Percentiles rank a stretch among this genome's conserved stretches.
Evolutionary conservation across 2,888 invertebrate species (phyloP).

Genomic region (Caenorhabditis auriculariae): DNA sequence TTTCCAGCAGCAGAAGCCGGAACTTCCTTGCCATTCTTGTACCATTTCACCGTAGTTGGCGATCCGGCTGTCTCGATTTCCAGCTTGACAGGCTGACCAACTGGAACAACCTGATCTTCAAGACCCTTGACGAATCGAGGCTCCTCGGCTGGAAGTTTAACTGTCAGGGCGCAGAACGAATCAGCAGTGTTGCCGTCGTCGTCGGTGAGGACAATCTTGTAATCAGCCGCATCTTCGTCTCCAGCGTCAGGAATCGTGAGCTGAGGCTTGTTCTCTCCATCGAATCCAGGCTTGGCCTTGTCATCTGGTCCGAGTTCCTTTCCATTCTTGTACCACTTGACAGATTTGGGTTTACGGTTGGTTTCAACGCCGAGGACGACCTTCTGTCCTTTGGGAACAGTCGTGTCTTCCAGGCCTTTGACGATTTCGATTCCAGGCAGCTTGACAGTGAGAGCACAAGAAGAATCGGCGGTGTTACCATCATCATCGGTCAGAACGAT

Average conservation of each 20-base stretch:
- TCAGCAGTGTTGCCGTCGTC: slow-evolving; percentile 57
- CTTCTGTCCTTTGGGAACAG: slow-evolving; percentile 80
- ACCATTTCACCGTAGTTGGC: slow-evolving; percentile 71
- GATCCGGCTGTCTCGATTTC: slow-evolving; percentile 65
- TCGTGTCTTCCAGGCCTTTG: slow-evolving; percentile 73
- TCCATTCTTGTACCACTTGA: slow-evolving; percentile 75
- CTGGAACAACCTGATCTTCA: slow-evolving; percentile 59
- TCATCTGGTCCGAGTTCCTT: slow-evolving; percentile 56
- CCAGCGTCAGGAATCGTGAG: slow-evolving; percentile 47
- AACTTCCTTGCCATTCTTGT: slow-evolving; percentile 57
- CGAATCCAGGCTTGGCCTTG: slow-evolving; percentile 49
- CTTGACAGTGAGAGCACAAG: slow-evolving; percentile 47
- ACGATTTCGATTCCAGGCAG: slow-evolving; percentile 67
- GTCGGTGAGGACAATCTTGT: slow-evolving; percentile 43
- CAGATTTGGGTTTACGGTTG: slow-evolving; percentile 78
- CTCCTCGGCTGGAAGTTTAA: slow-evolving; percentile 50
- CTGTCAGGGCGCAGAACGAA: slow-evolving; percentile 53
- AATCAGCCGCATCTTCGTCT: slow-evolving; percentile 47
- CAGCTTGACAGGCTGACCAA: slow-evolving; percentile 31
- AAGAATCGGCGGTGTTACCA: slow-evolving; percentile 61
- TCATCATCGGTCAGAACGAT: slow-evolving; percentile 54
- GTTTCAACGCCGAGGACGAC: slow-evolving; percentile 73
- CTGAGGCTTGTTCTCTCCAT: slow-evolving; percentile 44
- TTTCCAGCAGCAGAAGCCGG: slow-evolving; percentile 43
- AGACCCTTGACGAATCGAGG: slow-evolving; percentile 50